A percentile compares a stretch with the other conserved stretches of the same genome.
Conservation (phyloP, 2,113 vertebrate genomes). For the Tamias sibiricus region DNA sequence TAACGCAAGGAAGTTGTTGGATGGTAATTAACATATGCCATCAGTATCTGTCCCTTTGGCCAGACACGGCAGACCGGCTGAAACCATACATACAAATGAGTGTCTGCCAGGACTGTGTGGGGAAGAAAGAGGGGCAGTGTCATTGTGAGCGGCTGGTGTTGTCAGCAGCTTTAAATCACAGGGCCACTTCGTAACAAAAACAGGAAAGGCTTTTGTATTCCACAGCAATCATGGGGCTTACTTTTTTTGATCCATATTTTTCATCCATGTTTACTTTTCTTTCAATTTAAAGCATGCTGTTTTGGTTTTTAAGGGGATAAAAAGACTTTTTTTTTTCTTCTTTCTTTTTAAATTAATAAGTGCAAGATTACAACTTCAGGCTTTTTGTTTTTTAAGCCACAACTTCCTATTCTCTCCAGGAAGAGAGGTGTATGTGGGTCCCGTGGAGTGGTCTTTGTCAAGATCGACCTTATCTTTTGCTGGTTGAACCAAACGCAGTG, state of each 20-base stretch:
- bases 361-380: background rate
- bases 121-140: constrained; percentile 86
- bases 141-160: constrained; percentile 91
- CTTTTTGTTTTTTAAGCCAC: background rate
- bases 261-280: constrained; percentile 55
- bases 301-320: background rate
- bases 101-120: constrained; percentile 86
- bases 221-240: constrained; percentile 85
- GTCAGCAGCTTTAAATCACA: constrained; percentile 95
- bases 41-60: constrained; percentile 87
- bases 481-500: background rate
- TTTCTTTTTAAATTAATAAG: background rate
- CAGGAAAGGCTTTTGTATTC: constrained; percentile 88
- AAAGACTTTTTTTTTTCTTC: constrained; percentile 30
- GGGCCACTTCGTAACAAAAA: constrained; percentile 89
- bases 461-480: background rate
- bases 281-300: constrained; percentile 46
- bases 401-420: background rate
- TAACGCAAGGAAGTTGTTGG: constrained; percentile 86
- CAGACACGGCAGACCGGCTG: constrained; percentile 88
- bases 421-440: background rate
- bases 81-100: constrained; percentile 91
- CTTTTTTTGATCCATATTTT: constrained; percentile 80
- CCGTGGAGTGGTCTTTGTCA: rapidly evolving
- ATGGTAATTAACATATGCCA: constrained; percentile 87